Base-by-base conservation (phyloP, 2,797 vertebrate species). In the Silurus lanzhouensis region DNA sequence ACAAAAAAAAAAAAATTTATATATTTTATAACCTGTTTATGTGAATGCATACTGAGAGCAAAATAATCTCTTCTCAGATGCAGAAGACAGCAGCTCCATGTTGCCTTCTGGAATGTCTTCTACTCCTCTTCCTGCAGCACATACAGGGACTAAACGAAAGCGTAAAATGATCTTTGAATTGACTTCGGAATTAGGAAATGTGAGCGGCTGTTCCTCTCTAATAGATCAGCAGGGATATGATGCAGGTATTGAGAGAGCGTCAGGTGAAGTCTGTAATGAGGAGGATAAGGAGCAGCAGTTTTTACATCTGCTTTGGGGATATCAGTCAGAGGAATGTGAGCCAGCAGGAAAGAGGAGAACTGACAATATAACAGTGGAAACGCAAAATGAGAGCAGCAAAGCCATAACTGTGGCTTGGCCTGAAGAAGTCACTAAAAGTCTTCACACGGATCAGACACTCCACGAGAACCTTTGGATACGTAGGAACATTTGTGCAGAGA, bases 321-420 rank as follows among this genome's bases (percentile, higher is more conserved):
- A 75, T 82, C 68, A 88, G 61, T 77, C 78, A 6, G 90, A 90
- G 19, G 86, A 89, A n/a, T 70, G 85, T 58, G 85, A 91, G 82
- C 92, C 92, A n/a, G 83, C 81, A 67, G 88, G 70, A 46, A 94
- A 94, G 85, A 92, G 84, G 67, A 91, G 83, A 87, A 31, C 25
- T 27, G 81, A 83, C 25, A 5, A 64, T 10, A 86, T 74, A 7
- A 55, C 7, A 14, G 8, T 75, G 68, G 74, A 61, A 22, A 82
- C 72, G 71, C 63, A 25, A 82, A 87, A 76, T 13, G 90, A 85
- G 0, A 87, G 86, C 83, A 91, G 86, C 86, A 90, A 90, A 85
- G 90, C 90, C 46, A 86, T 84, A 20, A 66, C 44, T 63, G n/a
- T 52, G 17, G 38, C 83, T 19, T n/a, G 57, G 9, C 46, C 55